Base-by-base conservation (phyloP, 2,888 invertebrate species). In the Drosophila greeni region DNA sequence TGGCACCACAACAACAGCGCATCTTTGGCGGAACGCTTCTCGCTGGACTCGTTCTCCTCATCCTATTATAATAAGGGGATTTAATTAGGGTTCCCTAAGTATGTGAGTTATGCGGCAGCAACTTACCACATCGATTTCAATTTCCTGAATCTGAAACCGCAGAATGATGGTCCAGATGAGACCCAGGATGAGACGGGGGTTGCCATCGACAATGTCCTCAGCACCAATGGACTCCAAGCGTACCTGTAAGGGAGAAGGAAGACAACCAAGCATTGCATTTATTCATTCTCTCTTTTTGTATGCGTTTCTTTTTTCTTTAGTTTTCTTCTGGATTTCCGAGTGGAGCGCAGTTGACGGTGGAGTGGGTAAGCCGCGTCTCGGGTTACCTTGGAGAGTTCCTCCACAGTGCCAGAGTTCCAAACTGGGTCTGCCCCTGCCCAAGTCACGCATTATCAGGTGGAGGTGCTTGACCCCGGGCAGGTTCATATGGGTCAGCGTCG, bases 101-200 rank as follows among this genome's bases (percentile, higher is more conserved):
- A n/a, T 26, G 3, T 0, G 18, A 47, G 3, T 18, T 24, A 26
- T 12, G 11, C 8, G 8, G 6, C 8, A 16, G 43, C 1, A 52
- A 91, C 94, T 92, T 87, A 96, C 96, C 88, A 97, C 97, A 89
- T 97, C 97, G 82, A 98, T 97, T 90, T 97, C 97, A 84, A 98
- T 98, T 91, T 97, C 97, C 90, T 98, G 98, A 84, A 99, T 99
- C 92, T 99, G 98, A 92, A 99, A 99, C 69, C 99, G 92, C 75
- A 99, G 92, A 90, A 99, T 99, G 86, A 99, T 99, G 67, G 99
- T 99, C 99, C 99, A 99, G 79, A 99, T 98, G 54, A 99, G 92
- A 81, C 99, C 99, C 73, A 99, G 93, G 88, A 99, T 99, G 73
- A 99, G 92, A 51, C 98, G 92, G 42, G 97, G 97, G 91, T 99